Conservation (phyloP, 2,113 vertebrate genomes). For the Orycteropus afer region DNA sequence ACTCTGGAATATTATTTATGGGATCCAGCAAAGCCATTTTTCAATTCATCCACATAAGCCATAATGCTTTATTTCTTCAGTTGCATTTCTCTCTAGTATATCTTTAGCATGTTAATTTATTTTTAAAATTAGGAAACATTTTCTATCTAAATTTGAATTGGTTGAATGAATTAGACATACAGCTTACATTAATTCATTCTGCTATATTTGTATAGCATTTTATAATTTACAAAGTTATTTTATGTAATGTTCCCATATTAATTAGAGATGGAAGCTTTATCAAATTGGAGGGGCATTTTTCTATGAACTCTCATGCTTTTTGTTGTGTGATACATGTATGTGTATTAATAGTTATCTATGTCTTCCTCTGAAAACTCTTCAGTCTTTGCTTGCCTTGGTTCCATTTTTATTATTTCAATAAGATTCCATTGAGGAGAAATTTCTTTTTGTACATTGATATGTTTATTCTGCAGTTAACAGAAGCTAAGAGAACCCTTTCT, state of each 20-base stretch:
- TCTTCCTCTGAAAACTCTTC: background rate
- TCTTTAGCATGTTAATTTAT: constrained; percentile 30
- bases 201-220: background rate
- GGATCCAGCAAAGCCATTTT: constrained; percentile 10
- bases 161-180: background rate
- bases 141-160: constrained; percentile 7
- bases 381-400: background rate
- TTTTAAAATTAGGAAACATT: constrained; percentile 20
- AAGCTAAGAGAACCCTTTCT: background rate
- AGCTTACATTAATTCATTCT: background rate
- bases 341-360: rapidly evolving
- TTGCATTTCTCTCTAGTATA: constrained; percentile 26
- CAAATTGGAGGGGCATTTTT: background rate
- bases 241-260: background rate
- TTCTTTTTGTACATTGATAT: background rate
- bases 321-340: background rate
- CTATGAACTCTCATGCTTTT: background rate
- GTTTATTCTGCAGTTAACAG: constrained; percentile 17
- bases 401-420: background rate
- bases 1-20: background rate
- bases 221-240: constrained; percentile 1
- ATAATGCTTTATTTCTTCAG: constrained; percentile 23
- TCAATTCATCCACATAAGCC: background rate
- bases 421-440: background rate
- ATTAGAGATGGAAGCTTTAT: background rate